Conservation (phyloP, 23 tunicate genomes). For the Styela clava region DNA sequence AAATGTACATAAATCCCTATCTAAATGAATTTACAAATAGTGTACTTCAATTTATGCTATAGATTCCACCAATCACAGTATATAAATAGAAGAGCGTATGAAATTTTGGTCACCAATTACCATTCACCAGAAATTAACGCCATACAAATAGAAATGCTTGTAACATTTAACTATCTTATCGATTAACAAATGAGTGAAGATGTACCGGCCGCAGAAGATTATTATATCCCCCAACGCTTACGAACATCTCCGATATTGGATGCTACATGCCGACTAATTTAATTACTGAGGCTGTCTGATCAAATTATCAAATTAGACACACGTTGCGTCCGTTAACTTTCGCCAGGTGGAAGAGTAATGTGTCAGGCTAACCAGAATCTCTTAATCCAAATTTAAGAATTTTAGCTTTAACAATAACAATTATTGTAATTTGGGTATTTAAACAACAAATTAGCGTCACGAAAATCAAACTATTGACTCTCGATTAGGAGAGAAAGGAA, state of each 20-base stretch:
- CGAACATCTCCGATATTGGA: not conserved
- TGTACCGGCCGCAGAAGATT: not conserved
- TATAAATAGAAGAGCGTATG: no score
- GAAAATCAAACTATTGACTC: not conserved
- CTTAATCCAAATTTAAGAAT: not conserved
- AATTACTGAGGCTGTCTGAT: conserved; percentile 6
- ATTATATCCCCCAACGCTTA: not conserved
- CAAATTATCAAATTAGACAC: conserved; percentile 25
- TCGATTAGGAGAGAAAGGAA: not conserved
- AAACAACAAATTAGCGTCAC: not conserved
- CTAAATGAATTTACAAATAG: no score
- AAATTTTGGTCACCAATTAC: no score
- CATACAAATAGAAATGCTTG: no score
- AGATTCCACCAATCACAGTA: no score
- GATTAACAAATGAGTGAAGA: no score
- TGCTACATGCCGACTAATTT: conserved; percentile 3
- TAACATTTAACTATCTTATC: no score
- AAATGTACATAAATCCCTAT: no score
- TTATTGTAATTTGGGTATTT: not conserved
- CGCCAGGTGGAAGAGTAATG: not conserved
- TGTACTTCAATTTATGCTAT: no score
- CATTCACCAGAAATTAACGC: no score
- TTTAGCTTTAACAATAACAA: not conserved
- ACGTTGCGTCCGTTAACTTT: not conserved
- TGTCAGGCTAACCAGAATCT: not conserved